A percentile compares a stretch with the other conserved stretches of the same genome.
Conservation (phyloP, 2,113 vertebrate genomes). For the Engraulis encrasicolus region DNA sequence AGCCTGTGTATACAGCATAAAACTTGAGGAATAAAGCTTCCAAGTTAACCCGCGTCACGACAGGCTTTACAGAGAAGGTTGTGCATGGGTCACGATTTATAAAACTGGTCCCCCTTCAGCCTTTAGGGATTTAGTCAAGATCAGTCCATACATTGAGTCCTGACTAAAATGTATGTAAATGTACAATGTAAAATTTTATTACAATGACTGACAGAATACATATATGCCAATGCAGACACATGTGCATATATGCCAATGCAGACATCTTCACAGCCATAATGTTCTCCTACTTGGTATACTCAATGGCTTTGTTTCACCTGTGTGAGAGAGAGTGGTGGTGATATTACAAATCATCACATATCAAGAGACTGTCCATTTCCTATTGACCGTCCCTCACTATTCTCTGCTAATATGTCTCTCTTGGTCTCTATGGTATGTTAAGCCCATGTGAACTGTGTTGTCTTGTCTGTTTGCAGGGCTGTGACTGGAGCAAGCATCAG, state of each 20-base stretch:
- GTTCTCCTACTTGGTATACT: too few species aligned
- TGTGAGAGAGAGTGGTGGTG: neutral
- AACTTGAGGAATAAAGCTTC: neutral
- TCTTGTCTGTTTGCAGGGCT: conserved; percentile 68
- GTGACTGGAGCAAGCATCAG: conserved; percentile 90
- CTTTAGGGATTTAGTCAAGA: neutral
- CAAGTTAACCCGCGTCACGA: neutral
- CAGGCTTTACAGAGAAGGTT: neutral
- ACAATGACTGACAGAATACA: too few species aligned
- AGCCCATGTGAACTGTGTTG: neutral
- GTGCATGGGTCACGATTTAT: neutral
- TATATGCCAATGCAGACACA: too few species aligned
- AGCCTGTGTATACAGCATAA: neutral
- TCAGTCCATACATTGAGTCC: too few species aligned
- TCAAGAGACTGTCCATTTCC: neutral
- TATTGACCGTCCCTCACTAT: neutral
- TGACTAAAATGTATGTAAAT: too few species aligned
- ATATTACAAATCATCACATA: neutral
- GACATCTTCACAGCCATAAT: too few species aligned
- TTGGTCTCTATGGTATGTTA: neutral
- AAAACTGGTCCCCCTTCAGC: neutral
- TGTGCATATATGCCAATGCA: too few species aligned
- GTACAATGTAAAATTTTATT: too few species aligned
- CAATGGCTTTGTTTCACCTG: too few species aligned
- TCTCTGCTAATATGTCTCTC: neutral